Conservation (phyloP, 2,888 invertebrate genomes). For the Hemaris fuciformis region DNA sequence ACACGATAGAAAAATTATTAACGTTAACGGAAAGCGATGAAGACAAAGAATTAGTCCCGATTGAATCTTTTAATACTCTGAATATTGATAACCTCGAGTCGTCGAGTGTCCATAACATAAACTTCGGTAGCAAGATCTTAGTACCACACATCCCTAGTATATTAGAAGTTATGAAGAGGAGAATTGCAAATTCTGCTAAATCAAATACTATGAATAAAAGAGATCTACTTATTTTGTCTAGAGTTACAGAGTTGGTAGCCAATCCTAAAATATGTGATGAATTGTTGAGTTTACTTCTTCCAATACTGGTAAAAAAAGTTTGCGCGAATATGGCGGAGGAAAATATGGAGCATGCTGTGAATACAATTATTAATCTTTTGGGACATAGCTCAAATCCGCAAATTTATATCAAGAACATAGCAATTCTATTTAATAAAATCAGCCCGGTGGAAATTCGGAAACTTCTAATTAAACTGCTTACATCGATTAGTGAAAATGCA, state of each 20-base stretch:
- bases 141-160: slow-evolving; percentile 87
- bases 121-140: slow-evolving; percentile 88
- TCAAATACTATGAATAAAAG: slow-evolving; percentile 83
- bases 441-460: slow-evolving; percentile 85
- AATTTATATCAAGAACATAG: slow-evolving; percentile 85
- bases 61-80: slow-evolving; percentile 63
- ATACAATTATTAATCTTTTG: slow-evolving; percentile 88
- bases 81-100: slow-evolving; percentile 36
- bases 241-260: slow-evolving; percentile 88
- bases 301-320: slow-evolving; percentile 86
- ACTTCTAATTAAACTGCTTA: slow-evolving; percentile 83
- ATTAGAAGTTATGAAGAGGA: slow-evolving; percentile 85
- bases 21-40: slow-evolving; percentile 83
- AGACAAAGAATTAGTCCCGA: slow-evolving; percentile 59
- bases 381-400: slow-evolving; percentile 84
- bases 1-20: slow-evolving; percentile 88
- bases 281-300: slow-evolving; percentile 86
- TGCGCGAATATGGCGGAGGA: slow-evolving; percentile 84
- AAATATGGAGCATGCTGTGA: slow-evolving; percentile 85
- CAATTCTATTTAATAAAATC: slow-evolving; percentile 87
- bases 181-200: slow-evolving; percentile 81
- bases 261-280: slow-evolving; percentile 85
- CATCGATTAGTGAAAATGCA: slow-evolving; percentile 79
- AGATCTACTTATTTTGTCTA: slow-evolving; percentile 87
- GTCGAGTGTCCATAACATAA: slow-evolving; percentile 69